phyloP scores from a whole-genome alignment of 2,888 invertebrate genomes.

The Dryococelus australis region DNA sequence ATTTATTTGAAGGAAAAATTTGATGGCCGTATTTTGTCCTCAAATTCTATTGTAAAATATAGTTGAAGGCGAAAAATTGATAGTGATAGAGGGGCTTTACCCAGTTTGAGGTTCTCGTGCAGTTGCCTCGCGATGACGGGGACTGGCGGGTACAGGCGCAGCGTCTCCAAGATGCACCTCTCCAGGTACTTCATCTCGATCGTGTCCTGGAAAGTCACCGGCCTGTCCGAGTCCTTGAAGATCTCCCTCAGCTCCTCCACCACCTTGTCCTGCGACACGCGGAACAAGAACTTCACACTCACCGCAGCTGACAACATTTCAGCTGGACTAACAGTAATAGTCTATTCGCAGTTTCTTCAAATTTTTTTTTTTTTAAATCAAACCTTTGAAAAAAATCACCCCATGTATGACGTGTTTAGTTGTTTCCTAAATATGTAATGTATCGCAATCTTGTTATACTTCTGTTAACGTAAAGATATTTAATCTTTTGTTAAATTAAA shows the following conservation, averaged over 20 bases:
- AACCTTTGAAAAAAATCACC: neutral
- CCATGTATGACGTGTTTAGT: no score
- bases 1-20: no score
- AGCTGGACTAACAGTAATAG: no score
- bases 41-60: no score
- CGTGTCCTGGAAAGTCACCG: conserved; percentile 78
- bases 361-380: no score
- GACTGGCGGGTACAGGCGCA: conserved; percentile 82
- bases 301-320: neutral
- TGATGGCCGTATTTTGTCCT: no score
- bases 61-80: no score
- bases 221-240: conserved; percentile 79
- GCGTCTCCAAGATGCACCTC: conserved; percentile 77
- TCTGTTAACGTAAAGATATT: no score
- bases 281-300: neutral
- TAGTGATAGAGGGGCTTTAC: conserved; percentile 60
- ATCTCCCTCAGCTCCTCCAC: conserved; percentile 73
- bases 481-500: no score
- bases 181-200: conserved; percentile 83
- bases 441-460: no score
- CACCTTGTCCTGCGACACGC: neutral
- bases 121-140: conserved; percentile 78
- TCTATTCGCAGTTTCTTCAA: no score
- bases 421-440: no score
- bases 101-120: conserved; percentile 72